These are phyloP conservation scores for Psephotus haematonotus DNA, from an alignment of 2,113 vertebrate species.

Conservation along the genomic window DNA sequence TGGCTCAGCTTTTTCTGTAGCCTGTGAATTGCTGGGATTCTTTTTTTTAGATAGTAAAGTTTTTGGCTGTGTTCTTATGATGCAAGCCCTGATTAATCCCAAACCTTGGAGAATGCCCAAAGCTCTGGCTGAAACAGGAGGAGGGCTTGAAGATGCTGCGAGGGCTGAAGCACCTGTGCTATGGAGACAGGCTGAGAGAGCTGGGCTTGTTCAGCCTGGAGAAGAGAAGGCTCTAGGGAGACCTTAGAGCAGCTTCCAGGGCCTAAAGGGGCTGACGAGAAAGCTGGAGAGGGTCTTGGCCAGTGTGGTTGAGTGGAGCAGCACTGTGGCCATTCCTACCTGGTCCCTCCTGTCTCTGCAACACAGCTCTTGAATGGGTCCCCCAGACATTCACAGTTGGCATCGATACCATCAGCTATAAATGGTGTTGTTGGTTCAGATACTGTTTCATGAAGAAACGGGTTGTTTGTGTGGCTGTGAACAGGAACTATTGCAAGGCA, in stretches of 20 bases:
- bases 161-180: not conserved
- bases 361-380: fast-evolving
- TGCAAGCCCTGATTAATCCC: not conserved
- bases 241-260: not conserved
- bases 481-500: not conserved
- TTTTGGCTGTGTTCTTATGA: not conserved
- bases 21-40: not conserved
- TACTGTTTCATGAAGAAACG: not conserved
- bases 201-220: not conserved
- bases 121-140: not conserved
- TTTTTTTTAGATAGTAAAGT: not conserved
- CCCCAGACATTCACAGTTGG: not conserved
- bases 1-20: not conserved
- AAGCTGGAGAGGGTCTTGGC: not conserved
- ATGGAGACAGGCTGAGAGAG: not conserved
- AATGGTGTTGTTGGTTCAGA: not conserved
- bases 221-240: fast-evolving
- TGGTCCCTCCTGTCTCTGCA: not conserved
- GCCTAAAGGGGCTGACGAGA: not conserved
- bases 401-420: not conserved
- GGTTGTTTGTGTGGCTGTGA: not conserved
- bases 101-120: not conserved
- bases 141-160: not conserved
- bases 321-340: not conserved
- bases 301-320: not conserved